These are phyloP conservation scores for Polymixis flavicincta DNA, from an alignment of 2,888 invertebrate species.

Conservation along the genomic window DNA sequence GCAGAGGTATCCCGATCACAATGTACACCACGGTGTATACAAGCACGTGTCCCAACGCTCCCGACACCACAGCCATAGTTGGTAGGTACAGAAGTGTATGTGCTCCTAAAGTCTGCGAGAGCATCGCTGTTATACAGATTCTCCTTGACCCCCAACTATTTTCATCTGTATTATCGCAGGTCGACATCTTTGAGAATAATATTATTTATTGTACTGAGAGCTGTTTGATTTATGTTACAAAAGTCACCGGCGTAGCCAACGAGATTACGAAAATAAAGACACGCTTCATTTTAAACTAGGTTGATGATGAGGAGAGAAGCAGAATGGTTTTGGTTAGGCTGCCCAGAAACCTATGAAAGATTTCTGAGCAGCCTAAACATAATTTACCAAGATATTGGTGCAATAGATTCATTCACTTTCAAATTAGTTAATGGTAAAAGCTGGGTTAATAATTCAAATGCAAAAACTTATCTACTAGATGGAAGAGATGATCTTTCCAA, in stretches of 20 bases:
- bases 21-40: slow-evolving; percentile 69
- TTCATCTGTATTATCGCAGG: slow-evolving; percentile 37
- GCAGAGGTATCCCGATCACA: slow-evolving; percentile 80
- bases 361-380: background rate
- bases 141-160: slow-evolving; percentile 67
- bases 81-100: slow-evolving; percentile 73
- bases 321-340: background rate
- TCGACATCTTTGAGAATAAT: slow-evolving; percentile 30
- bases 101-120: slow-evolving; percentile 75
- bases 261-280: slow-evolving; percentile 10
- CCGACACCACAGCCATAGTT: slow-evolving; percentile 69
- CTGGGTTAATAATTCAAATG: background rate
- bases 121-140: slow-evolving; percentile 70
- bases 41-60: slow-evolving; percentile 75
- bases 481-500: background rate
- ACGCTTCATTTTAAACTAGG: background rate
- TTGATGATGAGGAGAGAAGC: background rate
- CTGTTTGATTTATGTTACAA: slow-evolving; percentile 1
- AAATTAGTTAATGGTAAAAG: background rate
- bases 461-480: background rate
- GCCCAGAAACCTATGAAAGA: no score
- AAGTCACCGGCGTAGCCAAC: slow-evolving; percentile 37
- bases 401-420: background rate
- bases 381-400: background rate
- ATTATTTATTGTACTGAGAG: background rate